Conservation (phyloP, 2,888 invertebrate genomes). For the Caenorhabditis panamensis region DNA sequence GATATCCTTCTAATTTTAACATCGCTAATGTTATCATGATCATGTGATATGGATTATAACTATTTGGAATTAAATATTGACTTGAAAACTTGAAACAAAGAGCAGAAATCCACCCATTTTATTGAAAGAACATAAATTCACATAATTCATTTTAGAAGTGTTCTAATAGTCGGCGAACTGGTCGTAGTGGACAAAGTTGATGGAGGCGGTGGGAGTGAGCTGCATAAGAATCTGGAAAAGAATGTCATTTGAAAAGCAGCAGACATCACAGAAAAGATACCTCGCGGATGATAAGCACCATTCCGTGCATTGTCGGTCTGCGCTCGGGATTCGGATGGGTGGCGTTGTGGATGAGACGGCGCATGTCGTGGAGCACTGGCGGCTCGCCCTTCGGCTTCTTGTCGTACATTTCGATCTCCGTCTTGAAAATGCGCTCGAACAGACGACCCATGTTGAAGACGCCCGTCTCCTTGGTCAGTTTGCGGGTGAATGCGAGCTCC, state of each 20-base stretch:
- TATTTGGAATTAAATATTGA: too few species aligned
- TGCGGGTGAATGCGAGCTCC: constrained; percentile 55
- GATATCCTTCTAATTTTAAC: neutral
- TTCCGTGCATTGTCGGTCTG: constrained; percentile 54
- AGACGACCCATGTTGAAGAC: constrained; percentile 57
- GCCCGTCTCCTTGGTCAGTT: constrained; percentile 40
- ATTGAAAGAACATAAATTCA: too few species aligned
- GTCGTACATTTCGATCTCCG: constrained; percentile 42
- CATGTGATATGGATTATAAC: too few species aligned
- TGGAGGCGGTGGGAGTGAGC: neutral
- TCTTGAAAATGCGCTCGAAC: constrained; percentile 45
- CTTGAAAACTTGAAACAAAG: too few species aligned
- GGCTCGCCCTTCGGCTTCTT: constrained; percentile 9
- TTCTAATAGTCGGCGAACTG: neutral
- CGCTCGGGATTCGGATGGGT: constrained; percentile 42
- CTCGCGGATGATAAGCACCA: constrained; percentile 52
- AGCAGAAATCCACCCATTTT: too few species aligned
- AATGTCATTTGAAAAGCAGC: neutral
- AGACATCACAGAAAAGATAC: neutral
- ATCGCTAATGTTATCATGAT: too few species aligned
- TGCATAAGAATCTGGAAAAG: neutral
- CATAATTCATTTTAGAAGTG: too few species aligned
- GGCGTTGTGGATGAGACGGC: constrained; percentile 24
- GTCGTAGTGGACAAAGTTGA: neutral
- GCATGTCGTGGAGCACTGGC: constrained; percentile 20